Evolutionary conservation across 1,140 invertebrate species (phyloP).

Genomic region (Bombus ignitus): DNA sequence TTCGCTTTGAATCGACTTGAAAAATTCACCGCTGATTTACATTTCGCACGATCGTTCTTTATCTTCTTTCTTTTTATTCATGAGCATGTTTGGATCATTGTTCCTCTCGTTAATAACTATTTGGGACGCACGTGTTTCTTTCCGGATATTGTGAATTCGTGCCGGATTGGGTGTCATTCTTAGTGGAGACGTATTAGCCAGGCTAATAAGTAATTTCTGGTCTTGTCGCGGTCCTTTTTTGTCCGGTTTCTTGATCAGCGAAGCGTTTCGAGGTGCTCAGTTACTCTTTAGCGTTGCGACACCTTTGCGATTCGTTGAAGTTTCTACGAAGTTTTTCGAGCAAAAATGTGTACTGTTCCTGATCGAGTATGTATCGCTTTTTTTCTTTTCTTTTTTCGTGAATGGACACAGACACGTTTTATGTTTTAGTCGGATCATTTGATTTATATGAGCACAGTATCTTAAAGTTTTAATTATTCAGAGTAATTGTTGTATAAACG

Average conservation of each 20-base stretch:
- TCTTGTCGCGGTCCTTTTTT: not conserved
- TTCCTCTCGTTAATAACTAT: not conserved
- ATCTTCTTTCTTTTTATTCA: not conserved
- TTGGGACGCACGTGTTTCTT: not conserved
- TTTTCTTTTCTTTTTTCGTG: not conserved
- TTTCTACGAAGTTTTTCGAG: not conserved
- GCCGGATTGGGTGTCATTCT: not conserved
- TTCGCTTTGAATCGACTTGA: not conserved
- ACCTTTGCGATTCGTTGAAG: not conserved
- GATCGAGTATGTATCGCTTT: not conserved
- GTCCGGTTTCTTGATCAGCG: not conserved
- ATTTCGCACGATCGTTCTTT: not conserved
- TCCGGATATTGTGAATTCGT: not conserved
- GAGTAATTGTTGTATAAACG: not conserved
- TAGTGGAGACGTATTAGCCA: not conserved
- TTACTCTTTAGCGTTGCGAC: not conserved
- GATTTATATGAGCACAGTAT: not conserved
- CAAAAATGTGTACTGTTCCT: not conserved
- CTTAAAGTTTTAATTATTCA: not conserved
- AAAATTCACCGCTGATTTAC: no score
- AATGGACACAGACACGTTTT: not conserved
- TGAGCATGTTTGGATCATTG: not conserved
- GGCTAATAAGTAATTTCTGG: constrained; percentile 16
- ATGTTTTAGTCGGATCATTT: not conserved
- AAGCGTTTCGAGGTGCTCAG: not conserved